These are phyloP conservation scores for Ashinkailepas kermadecensis DNA, from an alignment of 2,888 invertebrate species.

Conservation along the genomic window DNA sequence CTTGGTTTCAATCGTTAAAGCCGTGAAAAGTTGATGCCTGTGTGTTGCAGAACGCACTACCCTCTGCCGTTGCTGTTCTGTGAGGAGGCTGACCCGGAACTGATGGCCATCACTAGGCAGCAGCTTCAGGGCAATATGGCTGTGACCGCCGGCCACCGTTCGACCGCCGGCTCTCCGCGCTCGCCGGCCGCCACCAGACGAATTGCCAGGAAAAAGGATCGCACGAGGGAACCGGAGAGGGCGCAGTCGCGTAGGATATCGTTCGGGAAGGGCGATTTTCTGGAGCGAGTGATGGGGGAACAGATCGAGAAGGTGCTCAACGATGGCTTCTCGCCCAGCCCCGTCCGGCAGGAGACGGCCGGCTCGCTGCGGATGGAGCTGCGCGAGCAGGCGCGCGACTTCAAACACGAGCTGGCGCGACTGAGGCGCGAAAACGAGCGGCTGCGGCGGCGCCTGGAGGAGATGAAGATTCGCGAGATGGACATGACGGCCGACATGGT, in stretches of 20 bases:
- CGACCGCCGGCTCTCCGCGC: not conserved
- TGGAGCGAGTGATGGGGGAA: not conserved
- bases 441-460: not conserved
- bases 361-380: not conserved
- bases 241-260: not conserved
- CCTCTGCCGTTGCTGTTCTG: not conserved
- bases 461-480: slow-evolving; percentile 12
- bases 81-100: not conserved
- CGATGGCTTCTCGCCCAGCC: not conserved
- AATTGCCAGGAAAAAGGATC: not conserved
- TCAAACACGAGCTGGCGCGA: not conserved
- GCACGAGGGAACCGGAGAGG: not conserved
- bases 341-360: not conserved
- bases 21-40: too few species aligned
- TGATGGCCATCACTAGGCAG: not conserved
- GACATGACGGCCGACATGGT: not conserved
- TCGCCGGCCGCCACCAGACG: not conserved
- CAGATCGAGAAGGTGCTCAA: not conserved
- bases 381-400: not conserved
- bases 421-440: not conserved
- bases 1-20: too few species aligned
- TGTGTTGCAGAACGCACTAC: not conserved
- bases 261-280: slow-evolving; percentile 8
- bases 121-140: not conserved
- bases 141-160: too few species aligned